Evolutionary conservation across 2,797 vertebrate genomes (phyloP), one percentile per base, ranked within the genome.

Genomic region (Lophius americanus): DNA sequence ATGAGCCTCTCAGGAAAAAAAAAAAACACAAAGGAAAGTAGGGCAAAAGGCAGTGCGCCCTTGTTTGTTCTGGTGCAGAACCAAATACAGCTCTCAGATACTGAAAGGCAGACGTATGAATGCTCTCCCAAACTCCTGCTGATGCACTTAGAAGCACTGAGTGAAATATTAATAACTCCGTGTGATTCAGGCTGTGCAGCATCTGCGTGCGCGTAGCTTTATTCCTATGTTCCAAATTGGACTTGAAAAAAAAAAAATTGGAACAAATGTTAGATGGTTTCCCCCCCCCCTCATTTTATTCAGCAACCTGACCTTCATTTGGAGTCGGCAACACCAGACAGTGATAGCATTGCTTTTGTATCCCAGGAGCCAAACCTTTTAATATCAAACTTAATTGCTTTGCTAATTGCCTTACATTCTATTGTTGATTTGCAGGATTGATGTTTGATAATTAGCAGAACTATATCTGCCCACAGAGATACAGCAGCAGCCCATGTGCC

Each of bases 161-260:
- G 65, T 90, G 60, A 93, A 91, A 90, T 87, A 92, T 90, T 90
- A 65, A 90, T 91, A 71, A 64, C 59, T 67, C 55, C 13, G 51
- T 59, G 64, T 83, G 61, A 72, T 70, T 65, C 33, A 32, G 46
- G 38, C 52, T 55, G 50, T 75, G 79, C 13, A 23, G 60, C 8
- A 39, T 56, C 36, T 42, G 41, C 61, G 52, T 67, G 55, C 54
- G 59, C 46, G 10, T 42, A 41, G 41, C 53, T 49, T 56, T 54
- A 58, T 59, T 64, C 39, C 23, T 52, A 35, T 42, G 43, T 56
- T 13, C 61, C 43, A 71, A 43, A 65, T 10, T 0, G n/a, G 47
- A 39, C 42, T 56, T 53, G 42, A 81, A 75, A 70, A 11, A 63
- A 63, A 11, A 63, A 63, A 69, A 62, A 47, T 41, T 33, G 32